These are phyloP conservation scores for Xenus cinereus DNA, from an alignment of 2,113 vertebrate genomes.

Conservation along the genomic window DNA sequence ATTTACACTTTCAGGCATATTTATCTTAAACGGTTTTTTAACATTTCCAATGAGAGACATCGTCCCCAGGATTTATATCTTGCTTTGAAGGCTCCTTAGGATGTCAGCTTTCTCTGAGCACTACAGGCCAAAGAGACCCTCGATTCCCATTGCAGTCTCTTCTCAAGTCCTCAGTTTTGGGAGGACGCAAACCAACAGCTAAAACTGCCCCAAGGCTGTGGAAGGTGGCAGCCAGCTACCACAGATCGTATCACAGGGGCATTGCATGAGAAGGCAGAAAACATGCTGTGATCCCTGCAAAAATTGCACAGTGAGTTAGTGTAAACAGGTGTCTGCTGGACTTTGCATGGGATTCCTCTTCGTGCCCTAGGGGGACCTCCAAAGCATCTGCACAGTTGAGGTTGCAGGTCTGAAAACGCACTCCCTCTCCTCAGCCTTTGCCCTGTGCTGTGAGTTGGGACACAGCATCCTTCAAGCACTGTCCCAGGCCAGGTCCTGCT, in stretches of 20 bases:
- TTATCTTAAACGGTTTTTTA: neutral
- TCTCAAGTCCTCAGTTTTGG: neutral
- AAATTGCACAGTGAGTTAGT: neutral
- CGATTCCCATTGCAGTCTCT: rapidly evolving
- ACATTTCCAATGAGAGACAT: rapidly evolving
- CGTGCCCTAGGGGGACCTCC: neutral
- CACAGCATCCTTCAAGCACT: neutral
- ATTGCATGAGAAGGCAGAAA: neutral
- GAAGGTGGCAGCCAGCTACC: neutral
- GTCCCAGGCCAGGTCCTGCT: neutral
- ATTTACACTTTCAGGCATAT: neutral
- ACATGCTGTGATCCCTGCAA: too few relatives aligned
- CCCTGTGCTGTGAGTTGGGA: neutral
- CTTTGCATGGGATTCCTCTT: neutral
- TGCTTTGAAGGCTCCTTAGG: neutral
- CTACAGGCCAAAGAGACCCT: neutral
- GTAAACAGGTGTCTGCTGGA: neutral
- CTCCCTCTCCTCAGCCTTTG: neutral
- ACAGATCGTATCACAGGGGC: neutral
- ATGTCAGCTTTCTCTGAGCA: neutral
- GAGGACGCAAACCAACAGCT: neutral
- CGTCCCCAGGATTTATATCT: neutral
- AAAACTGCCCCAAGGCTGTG: neutral
- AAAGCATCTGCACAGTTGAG: neutral
- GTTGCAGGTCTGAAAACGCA: neutral